Evolutionary conservation across 2,888 invertebrate genomes (phyloP).

Genomic region (Lordiphosa andalusiaca): DNA sequence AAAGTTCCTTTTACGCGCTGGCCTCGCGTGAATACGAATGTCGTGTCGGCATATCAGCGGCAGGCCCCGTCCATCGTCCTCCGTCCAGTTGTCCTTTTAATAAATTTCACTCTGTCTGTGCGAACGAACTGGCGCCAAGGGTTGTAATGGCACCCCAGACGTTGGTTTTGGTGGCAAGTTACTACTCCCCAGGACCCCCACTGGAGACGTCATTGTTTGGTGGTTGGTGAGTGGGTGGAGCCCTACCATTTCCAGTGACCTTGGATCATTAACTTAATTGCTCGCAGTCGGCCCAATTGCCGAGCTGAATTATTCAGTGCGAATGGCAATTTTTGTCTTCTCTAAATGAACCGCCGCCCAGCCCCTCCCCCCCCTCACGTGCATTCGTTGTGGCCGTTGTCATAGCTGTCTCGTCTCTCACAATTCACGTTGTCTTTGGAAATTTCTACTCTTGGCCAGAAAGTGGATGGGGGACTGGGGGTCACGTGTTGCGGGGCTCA

Average conservation of each 20-base stretch:
- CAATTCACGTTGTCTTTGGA: constrained; percentile 30
- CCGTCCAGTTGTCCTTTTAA: constrained; percentile 42
- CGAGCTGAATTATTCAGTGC: constrained; percentile 71
- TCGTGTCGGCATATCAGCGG: constrained; percentile 22
- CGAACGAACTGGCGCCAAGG: constrained; percentile 63
- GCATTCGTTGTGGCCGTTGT: constrained; percentile 36
- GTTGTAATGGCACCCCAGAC: constrained; percentile 58
- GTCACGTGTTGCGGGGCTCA: constrained; percentile 61
- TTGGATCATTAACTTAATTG: constrained; percentile 75
- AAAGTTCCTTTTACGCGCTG: constrained; percentile 44
- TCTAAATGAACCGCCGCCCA: constrained; percentile 27
- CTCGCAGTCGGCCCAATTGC: constrained; percentile 63
- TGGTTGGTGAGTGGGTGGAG: background rate
- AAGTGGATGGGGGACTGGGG: background rate
- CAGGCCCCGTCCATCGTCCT: constrained; percentile 26
- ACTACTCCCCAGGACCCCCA: constrained; percentile 47
- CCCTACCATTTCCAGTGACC: constrained; percentile 66
- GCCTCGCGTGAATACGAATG: constrained; percentile 54
- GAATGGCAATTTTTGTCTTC: constrained; percentile 38
- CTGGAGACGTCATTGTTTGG: constrained; percentile 52
- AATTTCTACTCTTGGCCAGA: constrained; percentile 1
- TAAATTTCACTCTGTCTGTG: constrained; percentile 35
- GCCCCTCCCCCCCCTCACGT: constrained; percentile 23
- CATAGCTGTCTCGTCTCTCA: constrained; percentile 4
- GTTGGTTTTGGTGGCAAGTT: constrained; percentile 19